Evolutionary conservation across 2,888 invertebrate genomes (phyloP).

Genomic region (Tetropium fuscum): DNA sequence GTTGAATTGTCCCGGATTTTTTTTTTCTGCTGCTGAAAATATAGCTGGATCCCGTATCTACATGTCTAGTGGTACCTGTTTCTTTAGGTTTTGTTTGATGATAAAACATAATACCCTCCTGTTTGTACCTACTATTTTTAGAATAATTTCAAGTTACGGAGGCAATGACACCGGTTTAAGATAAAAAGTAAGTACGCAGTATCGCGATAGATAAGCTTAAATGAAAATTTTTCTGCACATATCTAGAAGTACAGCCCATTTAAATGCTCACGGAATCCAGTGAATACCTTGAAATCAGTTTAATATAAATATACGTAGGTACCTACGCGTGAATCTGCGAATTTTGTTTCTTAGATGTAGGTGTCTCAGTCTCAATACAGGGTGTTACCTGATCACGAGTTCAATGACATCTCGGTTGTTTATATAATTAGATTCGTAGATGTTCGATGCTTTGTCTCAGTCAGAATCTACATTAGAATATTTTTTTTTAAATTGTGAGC

Average conservation of each 20-base stretch:
- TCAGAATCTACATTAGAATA: conserved; percentile 4
- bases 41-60: too few species aligned
- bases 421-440: conserved; percentile 19
- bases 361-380: conserved; percentile 9
- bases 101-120: conserved; percentile 28
- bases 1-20: too few species aligned
- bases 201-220: conserved; percentile 3
- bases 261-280: too few species aligned
- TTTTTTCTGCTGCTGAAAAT: conserved; percentile 17
- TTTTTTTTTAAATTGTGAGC: conserved; percentile 8
- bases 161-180: conserved; percentile 21
- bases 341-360: too few species aligned
- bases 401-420: conserved; percentile 21
- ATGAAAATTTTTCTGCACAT: conserved; percentile 4
- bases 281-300: too few species aligned
- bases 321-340: too few species aligned
- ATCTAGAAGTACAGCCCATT: too few species aligned
- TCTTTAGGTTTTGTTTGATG: not conserved
- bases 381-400: conserved; percentile 12
- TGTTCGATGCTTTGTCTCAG: conserved; percentile 11
- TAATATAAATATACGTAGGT: too few species aligned
- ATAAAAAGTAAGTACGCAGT: conserved; percentile 28
- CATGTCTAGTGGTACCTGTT: too few species aligned
- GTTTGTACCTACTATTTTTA: conserved; percentile 16
- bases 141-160: conserved; percentile 6